A percentile compares a stretch with the other conserved stretches of the same genome.
Evolutionary conservation across 1,140 invertebrate species (phyloP).

Genomic region (Drosophila yakuba): DNA sequence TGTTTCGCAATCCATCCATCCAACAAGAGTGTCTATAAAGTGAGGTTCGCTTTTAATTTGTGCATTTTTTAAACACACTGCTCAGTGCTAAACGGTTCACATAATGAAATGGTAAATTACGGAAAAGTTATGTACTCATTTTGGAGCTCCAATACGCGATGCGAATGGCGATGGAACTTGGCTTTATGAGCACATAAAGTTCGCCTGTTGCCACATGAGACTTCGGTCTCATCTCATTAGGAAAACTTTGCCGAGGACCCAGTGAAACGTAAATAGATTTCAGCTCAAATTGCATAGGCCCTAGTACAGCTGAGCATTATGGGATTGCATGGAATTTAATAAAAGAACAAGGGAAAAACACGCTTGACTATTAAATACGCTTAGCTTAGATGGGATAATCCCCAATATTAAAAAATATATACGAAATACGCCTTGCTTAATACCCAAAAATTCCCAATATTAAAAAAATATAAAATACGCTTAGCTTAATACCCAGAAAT

Average conservation of each 20-base stretch:
- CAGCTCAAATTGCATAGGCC: conserved; percentile 40
- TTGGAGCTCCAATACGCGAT: conserved; percentile 37
- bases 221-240: conserved; percentile 59
- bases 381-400: neutral
- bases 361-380: neutral
- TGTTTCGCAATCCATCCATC: conserved; percentile 16
- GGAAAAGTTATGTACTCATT: conserved; percentile 72
- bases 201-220: conserved; percentile 66
- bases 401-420: neutral
- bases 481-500: no score
- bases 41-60: conserved; percentile 64
- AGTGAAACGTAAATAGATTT: conserved; percentile 65
- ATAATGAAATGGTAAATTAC: conserved; percentile 80
- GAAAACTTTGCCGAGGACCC: conserved; percentile 30
- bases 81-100: conserved; percentile 46
- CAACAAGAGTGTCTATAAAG: conserved; percentile 30
- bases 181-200: conserved; percentile 71
- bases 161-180: conserved; percentile 32
- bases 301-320: conserved; percentile 33
- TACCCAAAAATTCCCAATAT: no score
- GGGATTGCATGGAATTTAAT: neutral
- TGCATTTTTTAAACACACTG: conserved; percentile 48
- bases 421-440: no score
- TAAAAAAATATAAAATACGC: neutral
- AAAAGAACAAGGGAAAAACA: neutral